A percentile compares a stretch with the other conserved stretches of the same genome.
Conservation (phyloP, 2,113 vertebrate species). For the Platysteira castanea region DNA sequence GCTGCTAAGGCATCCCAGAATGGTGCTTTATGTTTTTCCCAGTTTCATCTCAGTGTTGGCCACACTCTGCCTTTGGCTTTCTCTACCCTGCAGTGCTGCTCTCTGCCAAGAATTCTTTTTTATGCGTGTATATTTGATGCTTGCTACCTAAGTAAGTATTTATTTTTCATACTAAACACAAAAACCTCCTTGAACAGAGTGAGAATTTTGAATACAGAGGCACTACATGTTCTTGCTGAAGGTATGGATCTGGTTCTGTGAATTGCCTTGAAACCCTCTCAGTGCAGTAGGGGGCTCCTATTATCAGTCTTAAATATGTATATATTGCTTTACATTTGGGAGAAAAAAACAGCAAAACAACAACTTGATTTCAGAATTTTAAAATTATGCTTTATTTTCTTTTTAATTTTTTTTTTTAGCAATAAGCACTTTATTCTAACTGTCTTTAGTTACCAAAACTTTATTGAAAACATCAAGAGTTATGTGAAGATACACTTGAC, state of each 20-base stretch:
- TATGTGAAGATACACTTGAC: slow-evolving; percentile 65
- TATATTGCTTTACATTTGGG: not conserved
- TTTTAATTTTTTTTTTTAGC: not conserved
- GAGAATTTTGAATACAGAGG: not conserved
- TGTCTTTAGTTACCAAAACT: slow-evolving; percentile 18
- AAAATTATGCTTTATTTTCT: not conserved
- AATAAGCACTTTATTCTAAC: not conserved
- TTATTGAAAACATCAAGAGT: slow-evolving; percentile 59
- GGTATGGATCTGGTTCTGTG: not conserved
- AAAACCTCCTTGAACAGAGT: not conserved
- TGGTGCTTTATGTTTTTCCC: not conserved
- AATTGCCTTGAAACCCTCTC: not conserved
- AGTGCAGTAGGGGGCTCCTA: not conserved
- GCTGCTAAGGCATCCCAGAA: not conserved
- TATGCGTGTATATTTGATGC: not conserved
- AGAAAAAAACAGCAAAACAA: not conserved
- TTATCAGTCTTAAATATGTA: not conserved
- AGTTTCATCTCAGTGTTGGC: not conserved
- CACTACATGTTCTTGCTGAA: not conserved
- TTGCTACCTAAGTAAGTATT: not conserved
- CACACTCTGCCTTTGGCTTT: not conserved
- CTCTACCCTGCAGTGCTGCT: not conserved
- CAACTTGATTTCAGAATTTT: not conserved
- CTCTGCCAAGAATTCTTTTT: not conserved
- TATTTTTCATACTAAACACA: not conserved